phyloP scores from a whole-genome alignment of 2,888 invertebrate genomes.

The Acleris emargana region DNA sequence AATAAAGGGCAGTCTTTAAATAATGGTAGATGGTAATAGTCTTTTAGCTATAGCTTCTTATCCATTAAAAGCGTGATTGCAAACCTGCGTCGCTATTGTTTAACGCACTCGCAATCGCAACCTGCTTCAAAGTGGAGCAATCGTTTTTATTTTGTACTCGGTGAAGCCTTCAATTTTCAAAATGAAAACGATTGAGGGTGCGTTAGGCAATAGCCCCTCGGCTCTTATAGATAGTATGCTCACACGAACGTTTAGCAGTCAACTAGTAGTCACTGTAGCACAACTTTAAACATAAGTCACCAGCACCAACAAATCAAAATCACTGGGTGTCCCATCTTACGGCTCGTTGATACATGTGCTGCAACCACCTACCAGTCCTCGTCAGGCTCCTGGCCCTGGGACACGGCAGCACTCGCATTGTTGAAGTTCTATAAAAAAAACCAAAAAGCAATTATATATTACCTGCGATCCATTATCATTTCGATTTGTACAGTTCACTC shows the following conservation, averaged over 20 bases:
- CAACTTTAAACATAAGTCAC: conserved; percentile 48
- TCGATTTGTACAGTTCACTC: too few species aligned
- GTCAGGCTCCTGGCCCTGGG: conserved; percentile 74
- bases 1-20: conserved; percentile 52
- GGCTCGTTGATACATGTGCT: conserved; percentile 52
- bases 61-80: conserved; percentile 3
- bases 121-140: too few species aligned
- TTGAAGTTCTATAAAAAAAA: conserved; percentile 66
- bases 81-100: too few species aligned
- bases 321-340: conserved; percentile 31
- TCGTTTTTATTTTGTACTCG: too few species aligned
- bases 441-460: not conserved
- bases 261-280: conserved; percentile 5
- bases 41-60: conserved; percentile 18
- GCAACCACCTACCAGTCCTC: conserved; percentile 80
- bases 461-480: too few species aligned
- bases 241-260: conserved; percentile 9
- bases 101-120: too few species aligned
- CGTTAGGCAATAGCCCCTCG: too few species aligned
- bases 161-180: too few species aligned
- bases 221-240: not conserved
- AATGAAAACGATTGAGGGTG: too few species aligned
- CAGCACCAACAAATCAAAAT: conserved; percentile 55
- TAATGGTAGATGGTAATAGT: conserved; percentile 9
- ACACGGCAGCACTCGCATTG: conserved; percentile 51